phyloP scores from a whole-genome alignment of 2,888 invertebrate genomes.

The Caprella mutica region DNA sequence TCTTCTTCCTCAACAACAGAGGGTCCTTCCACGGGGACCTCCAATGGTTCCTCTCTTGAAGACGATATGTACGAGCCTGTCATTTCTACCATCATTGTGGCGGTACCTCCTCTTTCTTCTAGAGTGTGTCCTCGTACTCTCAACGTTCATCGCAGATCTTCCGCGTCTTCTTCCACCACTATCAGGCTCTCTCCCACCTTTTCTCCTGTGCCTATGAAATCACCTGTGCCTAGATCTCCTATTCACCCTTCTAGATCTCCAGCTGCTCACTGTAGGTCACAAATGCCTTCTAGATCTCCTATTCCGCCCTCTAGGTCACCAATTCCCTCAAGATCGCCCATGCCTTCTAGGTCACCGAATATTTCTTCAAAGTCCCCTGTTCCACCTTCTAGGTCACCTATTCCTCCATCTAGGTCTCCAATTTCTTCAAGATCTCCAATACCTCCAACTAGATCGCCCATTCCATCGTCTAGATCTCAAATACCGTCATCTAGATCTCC shows the following conservation, averaged over 20 bases:
- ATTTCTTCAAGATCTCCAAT: conserved; percentile 1
- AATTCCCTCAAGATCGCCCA: background rate
- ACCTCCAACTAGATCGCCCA: background rate
- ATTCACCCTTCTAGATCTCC: no score
- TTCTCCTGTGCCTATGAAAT: no score
- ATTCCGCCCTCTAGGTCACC: background rate
- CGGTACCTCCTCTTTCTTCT: conserved; percentile 14
- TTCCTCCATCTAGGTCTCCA: no score
- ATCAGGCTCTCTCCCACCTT: conserved; percentile 3
- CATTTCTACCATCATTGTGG: conserved; percentile 19
- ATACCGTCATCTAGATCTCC: no score
- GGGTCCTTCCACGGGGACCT: conserved; percentile 17
- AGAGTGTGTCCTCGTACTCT: conserved; percentile 23
- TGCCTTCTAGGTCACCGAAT: background rate
- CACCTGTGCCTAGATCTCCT: no score
- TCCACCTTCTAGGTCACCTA: no score
- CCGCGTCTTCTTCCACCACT: conserved; percentile 12
- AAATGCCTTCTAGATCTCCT: no score
- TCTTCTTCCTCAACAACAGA: conserved; percentile 15
- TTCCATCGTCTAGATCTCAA: no score
- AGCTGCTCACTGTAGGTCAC: no score
- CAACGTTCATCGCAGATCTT: conserved; percentile 12
- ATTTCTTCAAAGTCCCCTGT: background rate
- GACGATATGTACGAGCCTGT: conserved; percentile 17
- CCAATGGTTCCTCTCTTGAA: conserved; percentile 25